These are phyloP conservation scores for Yponomeuta malinellus DNA, from an alignment of 2,888 invertebrate genomes.

Conservation along the genomic window DNA sequence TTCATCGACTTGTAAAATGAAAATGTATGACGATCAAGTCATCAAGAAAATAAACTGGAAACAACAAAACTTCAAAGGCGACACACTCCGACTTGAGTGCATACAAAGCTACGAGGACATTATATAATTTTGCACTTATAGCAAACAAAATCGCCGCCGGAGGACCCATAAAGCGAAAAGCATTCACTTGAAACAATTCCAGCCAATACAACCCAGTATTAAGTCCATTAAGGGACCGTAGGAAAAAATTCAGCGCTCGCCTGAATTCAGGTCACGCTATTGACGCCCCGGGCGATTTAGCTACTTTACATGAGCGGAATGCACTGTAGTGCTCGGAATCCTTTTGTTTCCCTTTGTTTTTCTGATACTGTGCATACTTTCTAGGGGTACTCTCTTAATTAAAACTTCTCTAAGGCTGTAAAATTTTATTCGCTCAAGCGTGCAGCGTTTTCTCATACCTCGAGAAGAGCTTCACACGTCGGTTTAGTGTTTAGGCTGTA, in stretches of 20 bases:
- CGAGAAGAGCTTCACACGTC: neutral
- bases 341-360: slow-evolving; percentile 4
- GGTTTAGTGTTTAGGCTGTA: neutral
- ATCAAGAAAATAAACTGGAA: too few relatives aligned
- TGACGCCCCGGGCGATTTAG: slow-evolving; percentile 12
- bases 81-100: too few relatives aligned
- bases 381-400: neutral
- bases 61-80: too few relatives aligned
- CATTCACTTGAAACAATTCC: neutral
- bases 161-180: neutral
- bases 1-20: too few relatives aligned
- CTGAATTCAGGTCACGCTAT: slow-evolving; percentile 15
- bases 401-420: slow-evolving; percentile 1
- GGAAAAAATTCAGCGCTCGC: slow-evolving; percentile 5
- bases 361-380: neutral
- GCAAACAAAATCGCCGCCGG: neutral
- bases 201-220: slow-evolving; percentile 9
- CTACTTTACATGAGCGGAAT: slow-evolving; percentile 15
- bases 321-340: neutral
- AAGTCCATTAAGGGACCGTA: slow-evolving; percentile 11
- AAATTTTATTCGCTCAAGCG: neutral
- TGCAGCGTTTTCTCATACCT: neutral
- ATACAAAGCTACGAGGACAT: too few relatives aligned
- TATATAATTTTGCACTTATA: neutral
- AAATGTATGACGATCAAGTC: too few relatives aligned